Conservation (phyloP, 2,113 vertebrate species). For the Quiscalus mexicanus region DNA sequence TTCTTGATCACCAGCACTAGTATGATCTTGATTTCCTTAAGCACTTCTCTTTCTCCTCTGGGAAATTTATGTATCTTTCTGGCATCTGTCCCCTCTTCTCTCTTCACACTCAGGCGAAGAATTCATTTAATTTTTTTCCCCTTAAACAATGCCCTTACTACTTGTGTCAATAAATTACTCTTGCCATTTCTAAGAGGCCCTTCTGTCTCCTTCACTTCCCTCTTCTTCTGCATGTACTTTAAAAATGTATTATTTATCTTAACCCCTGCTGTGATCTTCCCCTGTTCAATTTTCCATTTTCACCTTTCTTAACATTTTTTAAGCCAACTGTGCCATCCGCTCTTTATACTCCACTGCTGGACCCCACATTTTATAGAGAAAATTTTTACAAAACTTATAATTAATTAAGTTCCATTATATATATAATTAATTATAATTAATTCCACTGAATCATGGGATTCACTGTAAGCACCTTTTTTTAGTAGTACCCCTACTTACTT, state of each 20-base stretch:
- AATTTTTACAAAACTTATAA: background rate
- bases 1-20: background rate
- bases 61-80: conserved; percentile 52
- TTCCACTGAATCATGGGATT: background rate
- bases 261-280: background rate
- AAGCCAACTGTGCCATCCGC: background rate
- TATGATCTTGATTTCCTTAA: conserved; percentile 38
- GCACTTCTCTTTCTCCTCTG: conserved; percentile 1
- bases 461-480: background rate
- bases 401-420: background rate
- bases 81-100: conserved; percentile 32
- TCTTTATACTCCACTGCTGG: background rate
- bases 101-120: conserved; percentile 15
- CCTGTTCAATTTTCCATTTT: background rate
- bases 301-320: background rate
- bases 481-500: background rate
- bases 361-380: background rate
- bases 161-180: conserved; percentile 52
- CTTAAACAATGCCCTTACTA: conserved; percentile 31
- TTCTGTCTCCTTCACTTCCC: conserved; percentile 47
- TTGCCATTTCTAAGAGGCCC: conserved; percentile 46
- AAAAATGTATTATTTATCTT: conserved; percentile 53
- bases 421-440: background rate
- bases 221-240: background rate
- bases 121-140: background rate